These are phyloP conservation scores for Eupithecia dodoneata DNA, from an alignment of 2,888 invertebrate genomes.

Conservation along the genomic window DNA sequence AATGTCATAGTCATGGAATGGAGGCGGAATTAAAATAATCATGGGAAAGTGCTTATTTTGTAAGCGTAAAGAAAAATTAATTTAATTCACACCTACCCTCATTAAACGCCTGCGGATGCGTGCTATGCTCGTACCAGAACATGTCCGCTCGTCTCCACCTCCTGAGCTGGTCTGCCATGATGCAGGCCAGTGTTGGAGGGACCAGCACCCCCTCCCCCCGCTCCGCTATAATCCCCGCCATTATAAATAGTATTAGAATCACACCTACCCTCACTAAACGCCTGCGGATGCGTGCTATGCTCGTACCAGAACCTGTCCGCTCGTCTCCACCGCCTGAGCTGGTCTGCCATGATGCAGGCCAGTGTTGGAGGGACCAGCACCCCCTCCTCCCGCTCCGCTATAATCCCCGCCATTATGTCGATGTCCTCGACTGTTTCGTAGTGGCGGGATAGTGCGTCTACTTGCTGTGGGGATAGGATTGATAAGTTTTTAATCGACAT, in stretches of 20 bases:
- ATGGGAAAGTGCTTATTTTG: too few relatives aligned
- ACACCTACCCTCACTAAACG: slow-evolving; percentile 28
- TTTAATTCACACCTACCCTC: slow-evolving; percentile 14
- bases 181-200: slow-evolving; percentile 93
- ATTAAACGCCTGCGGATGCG: slow-evolving; percentile 27
- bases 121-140: slow-evolving; percentile 39
- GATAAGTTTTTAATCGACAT: too few relatives aligned
- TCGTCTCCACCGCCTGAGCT: slow-evolving; percentile 90
- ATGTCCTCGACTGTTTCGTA: slow-evolving; percentile 89
- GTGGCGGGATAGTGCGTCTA: slow-evolving; percentile 46
- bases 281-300: slow-evolving; percentile 19
- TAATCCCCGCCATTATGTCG: slow-evolving; percentile 95
- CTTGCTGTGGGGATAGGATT: slow-evolving; percentile 47
- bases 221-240: slow-evolving; percentile 95
- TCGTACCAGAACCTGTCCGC: slow-evolving; percentile 66
- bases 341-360: slow-evolving; percentile 92
- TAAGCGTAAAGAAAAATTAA: too few relatives aligned
- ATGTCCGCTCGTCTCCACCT: slow-evolving; percentile 86
- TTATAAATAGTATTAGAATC: too few relatives aligned
- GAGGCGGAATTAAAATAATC: too few relatives aligned
- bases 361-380: slow-evolving; percentile 94
- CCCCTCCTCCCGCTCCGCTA: slow-evolving; percentile 91
- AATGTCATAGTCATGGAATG: too few relatives aligned
- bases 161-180: slow-evolving; percentile 93
- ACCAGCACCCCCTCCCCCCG: slow-evolving; percentile 90